Conservation (phyloP, 2,888 invertebrate species). For the Blomia tropicalis region DNA sequence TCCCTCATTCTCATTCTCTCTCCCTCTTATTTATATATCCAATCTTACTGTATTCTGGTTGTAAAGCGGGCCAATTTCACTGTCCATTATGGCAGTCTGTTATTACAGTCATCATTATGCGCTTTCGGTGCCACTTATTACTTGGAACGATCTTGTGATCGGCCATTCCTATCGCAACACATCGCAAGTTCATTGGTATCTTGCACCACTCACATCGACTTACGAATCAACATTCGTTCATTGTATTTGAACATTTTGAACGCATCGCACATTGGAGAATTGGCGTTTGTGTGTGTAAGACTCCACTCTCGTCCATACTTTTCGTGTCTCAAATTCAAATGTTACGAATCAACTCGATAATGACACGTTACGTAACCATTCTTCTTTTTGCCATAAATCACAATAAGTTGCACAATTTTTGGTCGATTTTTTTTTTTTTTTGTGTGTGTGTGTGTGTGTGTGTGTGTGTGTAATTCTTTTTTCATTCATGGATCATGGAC, state of each 20-base stretch:
- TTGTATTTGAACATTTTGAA: too few species aligned
- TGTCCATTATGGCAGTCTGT: conserved; percentile 14
- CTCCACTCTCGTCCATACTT: too few species aligned
- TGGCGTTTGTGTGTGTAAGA: too few species aligned
- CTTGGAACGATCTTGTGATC: neutral
- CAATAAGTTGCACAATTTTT: neutral
- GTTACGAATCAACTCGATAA: neutral
- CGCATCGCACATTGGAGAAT: too few species aligned
- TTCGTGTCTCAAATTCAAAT: neutral
- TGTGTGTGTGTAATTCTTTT: too few species aligned
- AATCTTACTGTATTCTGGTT: too few species aligned
- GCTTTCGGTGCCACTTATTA: conserved; percentile 5
- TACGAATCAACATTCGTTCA: neutral
- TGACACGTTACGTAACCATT: neutral
- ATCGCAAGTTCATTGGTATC: too few species aligned
- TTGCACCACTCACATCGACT: neutral
- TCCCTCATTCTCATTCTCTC: too few species aligned
- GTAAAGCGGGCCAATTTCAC: neutral
- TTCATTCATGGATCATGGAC: too few species aligned
- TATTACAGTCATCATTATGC: conserved; percentile 10
- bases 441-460: too few species aligned
- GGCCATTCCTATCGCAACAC: too few species aligned
- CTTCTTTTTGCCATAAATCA: neutral
- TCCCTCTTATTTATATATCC: too few species aligned
- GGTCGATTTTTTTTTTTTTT: neutral